Evolutionary conservation across 2,113 vertebrate species (phyloP).

Genomic region (Labeo catla): DNA sequence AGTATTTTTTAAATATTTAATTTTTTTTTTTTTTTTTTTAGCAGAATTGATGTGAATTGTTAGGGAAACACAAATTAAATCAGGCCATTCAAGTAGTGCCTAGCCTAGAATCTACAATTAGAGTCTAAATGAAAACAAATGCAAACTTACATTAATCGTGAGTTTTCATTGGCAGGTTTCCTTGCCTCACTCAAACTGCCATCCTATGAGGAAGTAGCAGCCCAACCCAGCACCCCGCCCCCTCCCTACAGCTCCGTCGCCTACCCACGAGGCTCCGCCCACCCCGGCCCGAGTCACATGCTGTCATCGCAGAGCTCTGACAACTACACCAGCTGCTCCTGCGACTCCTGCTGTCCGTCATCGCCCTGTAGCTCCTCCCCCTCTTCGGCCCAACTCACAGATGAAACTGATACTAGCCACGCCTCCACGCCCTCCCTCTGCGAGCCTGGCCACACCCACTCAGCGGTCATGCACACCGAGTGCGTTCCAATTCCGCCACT

Average conservation of each 20-base stretch:
- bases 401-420: conserved; percentile 81
- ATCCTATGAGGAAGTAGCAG: conserved; percentile 93
- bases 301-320: conserved; percentile 83
- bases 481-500: neutral
- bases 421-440: conserved; percentile 71
- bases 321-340: conserved; percentile 87
- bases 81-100: neutral
- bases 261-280: conserved; percentile 74
- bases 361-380: conserved; percentile 85
- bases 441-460: conserved; percentile 60
- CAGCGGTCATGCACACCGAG: conserved; percentile 47
- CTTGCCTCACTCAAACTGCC: conserved; percentile 91
- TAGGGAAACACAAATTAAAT: neutral
- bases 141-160: neutral
- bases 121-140: neutral
- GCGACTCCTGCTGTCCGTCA: conserved; percentile 84
- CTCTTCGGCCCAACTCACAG: conserved; percentile 80
- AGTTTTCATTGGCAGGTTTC: conserved; percentile 77
- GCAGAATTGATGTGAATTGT: neutral
- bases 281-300: conserved; percentile 72
- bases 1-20: no score
- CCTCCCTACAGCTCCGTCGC: conserved; percentile 87
- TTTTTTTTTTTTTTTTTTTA: neutral
- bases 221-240: conserved; percentile 88
- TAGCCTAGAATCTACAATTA: neutral